These are phyloP conservation scores for Enteromius fasciolatus DNA, from an alignment of 2,797 vertebrate species.

Conservation along the genomic window DNA sequence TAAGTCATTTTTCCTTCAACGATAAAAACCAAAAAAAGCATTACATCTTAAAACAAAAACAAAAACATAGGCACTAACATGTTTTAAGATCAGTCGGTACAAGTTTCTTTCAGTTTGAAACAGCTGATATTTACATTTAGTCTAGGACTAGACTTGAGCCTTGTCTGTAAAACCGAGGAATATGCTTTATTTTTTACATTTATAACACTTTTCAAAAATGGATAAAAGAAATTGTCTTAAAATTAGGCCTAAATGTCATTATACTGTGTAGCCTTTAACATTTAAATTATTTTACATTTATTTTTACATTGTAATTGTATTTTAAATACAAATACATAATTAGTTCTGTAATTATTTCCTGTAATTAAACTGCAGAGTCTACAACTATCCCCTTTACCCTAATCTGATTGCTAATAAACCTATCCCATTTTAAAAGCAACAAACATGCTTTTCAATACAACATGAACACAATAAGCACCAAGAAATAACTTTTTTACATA, in stretches of 20 bases:
- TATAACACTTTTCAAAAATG: not conserved
- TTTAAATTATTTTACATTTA: not conserved
- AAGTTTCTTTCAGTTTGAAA: too few relatives aligned
- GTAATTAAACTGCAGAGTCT: too few relatives aligned
- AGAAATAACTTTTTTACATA: not conserved
- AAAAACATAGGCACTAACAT: too few relatives aligned
- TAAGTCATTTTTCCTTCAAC: too few relatives aligned
- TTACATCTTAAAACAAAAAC: too few relatives aligned
- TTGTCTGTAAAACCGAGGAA: too few relatives aligned
- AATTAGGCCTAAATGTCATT: not conserved
- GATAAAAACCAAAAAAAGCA: too few relatives aligned
- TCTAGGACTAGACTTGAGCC: too few relatives aligned
- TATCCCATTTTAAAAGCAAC: not conserved
- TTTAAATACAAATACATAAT: not conserved
- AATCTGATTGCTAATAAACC: not conserved
- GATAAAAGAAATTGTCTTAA: not conserved
- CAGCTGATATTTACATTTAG: too few relatives aligned
- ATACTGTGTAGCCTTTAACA: not conserved
- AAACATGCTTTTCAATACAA: not conserved
- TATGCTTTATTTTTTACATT: not conserved
- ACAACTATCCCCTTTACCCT: not conserved
- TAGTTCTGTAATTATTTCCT: not conserved
- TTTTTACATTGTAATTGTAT: not conserved
- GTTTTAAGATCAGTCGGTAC: too few relatives aligned
- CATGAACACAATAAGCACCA: not conserved